These are phyloP conservation scores for Lerema accius DNA, from an alignment of 1,140 invertebrate genomes.

Conservation along the genomic window DNA sequence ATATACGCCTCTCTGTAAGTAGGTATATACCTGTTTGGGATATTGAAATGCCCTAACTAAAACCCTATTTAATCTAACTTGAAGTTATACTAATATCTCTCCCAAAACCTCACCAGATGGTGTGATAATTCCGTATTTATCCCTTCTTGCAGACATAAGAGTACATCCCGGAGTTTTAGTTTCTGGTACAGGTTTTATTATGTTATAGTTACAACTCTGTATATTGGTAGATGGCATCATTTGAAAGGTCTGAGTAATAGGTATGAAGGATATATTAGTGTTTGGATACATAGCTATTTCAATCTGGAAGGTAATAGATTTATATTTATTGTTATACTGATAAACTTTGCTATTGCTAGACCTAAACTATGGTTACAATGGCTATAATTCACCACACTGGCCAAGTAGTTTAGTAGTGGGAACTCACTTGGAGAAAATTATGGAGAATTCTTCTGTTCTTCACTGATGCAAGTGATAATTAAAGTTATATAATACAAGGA, in stretches of 20 bases:
- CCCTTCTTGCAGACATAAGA: constrained; percentile 51
- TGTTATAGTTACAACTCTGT: constrained; percentile 18
- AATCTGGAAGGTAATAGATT: constrained; percentile 41
- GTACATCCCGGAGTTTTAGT: constrained; percentile 38
- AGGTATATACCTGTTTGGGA: too few species aligned
- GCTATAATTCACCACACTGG: too few species aligned
- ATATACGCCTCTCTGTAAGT: too few species aligned
- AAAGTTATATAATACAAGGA: too few species aligned
- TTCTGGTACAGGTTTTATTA: constrained; percentile 35
- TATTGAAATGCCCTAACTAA: too few species aligned
- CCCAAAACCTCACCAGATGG: constrained; percentile 50
- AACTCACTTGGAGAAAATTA: too few species aligned
- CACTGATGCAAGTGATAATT: too few species aligned
- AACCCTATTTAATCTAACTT: background rate
- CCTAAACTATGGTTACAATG: too few species aligned
- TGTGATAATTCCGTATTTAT: constrained; percentile 51
- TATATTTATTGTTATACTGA: constrained; percentile 35
- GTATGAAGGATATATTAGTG: constrained; percentile 44
- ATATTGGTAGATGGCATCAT: constrained; percentile 42
- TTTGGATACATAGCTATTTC: constrained; percentile 41
- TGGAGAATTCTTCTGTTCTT: too few species aligned
- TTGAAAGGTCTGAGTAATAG: constrained; percentile 54
- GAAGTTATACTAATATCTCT: constrained; percentile 18
- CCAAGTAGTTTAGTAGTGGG: too few species aligned
- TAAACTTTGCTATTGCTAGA: too few species aligned